A percentile compares a stretch with the other conserved stretches of the same genome.
These are phyloP conservation scores for Ectropis grisescens DNA, from an alignment of 1,140 invertebrate genomes.

Conservation along the genomic window DNA sequence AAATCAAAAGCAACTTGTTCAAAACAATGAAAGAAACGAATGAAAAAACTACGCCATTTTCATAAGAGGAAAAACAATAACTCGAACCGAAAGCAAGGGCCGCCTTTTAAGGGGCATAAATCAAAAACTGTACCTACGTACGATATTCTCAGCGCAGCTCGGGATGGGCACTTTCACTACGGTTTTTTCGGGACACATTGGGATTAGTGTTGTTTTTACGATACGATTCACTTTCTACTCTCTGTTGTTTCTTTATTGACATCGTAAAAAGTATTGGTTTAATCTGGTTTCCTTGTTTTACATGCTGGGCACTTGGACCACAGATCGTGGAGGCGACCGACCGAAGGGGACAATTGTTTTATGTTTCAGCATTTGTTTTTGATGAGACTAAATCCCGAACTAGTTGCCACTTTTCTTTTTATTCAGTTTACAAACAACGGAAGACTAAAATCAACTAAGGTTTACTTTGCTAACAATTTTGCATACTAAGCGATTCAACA, in stretches of 20 bases:
- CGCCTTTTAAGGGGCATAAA: slow-evolving; percentile 61
- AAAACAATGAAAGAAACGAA: too few relatives aligned
- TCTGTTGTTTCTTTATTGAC: slow-evolving; percentile 40
- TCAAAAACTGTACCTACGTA: slow-evolving; percentile 58
- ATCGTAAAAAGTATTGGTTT: slow-evolving; percentile 26
- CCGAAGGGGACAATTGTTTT: too few relatives aligned
- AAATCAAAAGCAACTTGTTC: too few relatives aligned
- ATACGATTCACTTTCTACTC: slow-evolving; percentile 41
- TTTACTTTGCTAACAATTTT: too few relatives aligned
- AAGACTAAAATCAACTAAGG: too few relatives aligned
- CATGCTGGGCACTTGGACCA: background rate
- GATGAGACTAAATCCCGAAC: too few relatives aligned
- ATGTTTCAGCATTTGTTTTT: too few relatives aligned
- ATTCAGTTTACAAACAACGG: too few relatives aligned
- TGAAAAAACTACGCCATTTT: slow-evolving; percentile 55
- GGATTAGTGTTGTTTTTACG: slow-evolving; percentile 62
- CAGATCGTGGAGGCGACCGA: too few relatives aligned
- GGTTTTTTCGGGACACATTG: slow-evolving; percentile 53
- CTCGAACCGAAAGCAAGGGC: slow-evolving; percentile 42
- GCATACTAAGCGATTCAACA: too few relatives aligned
- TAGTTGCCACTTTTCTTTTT: too few relatives aligned
- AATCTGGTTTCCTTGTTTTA: slow-evolving; percentile 12
- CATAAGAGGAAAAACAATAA: slow-evolving; percentile 65
- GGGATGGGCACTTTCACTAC: slow-evolving; percentile 38
- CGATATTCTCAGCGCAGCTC: slow-evolving; percentile 54